Base-by-base conservation (phyloP, 2,797 vertebrate genomes). In the Smutsia gigantea region DNA sequence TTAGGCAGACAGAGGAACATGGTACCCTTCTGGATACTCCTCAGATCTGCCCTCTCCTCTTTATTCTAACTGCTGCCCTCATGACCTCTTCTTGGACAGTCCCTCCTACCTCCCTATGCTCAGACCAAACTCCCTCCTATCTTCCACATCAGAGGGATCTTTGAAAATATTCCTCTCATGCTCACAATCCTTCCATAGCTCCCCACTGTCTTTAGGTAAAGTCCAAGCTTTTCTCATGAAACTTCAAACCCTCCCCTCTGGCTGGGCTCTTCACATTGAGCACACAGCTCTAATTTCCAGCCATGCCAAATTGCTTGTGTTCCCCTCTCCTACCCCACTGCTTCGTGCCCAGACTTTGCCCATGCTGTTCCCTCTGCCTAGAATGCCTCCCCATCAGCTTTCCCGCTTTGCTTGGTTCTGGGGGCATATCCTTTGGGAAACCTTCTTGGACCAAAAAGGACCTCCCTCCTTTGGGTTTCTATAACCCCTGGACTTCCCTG, bases 161-260 rank as follows among this genome's bases (percentile, higher is more conserved):
- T 92, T 93, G 81, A 1, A 77, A 89, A 49, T 81, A 37, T 68
- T 66, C 34, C 42, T 87, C 31, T 79, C n/a, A 15, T 55, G 61
- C 21, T 96, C 82, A 71, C 4, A 74, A 31, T 81, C 15, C 57
- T 93, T 81, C 19, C 1, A 11, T 39, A 49, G 29, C 81, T 92
- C 61, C 34, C 59, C 5, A 23, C 17, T 94, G 49, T 39, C 63
- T 34, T 53, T n/a, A 69, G 57, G 51, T 59, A 64, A 59, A 68
- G 46, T 53, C 49, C 61, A 79, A 92, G 42, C 39, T 77, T 87
- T 87, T 69, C 94, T 92, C n/a, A 31, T 64, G 55, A 87, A 89
- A 87, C 51, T 87, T 46, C 53, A n/a, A 31, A 46, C 42, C 34
- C 2, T 72, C 46, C 34, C 2, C 31, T 75, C 29, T 37, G 46